These are phyloP conservation scores for Drosophila eugracilis DNA, from an alignment of 1,140 invertebrate species.

Conservation along the genomic window DNA sequence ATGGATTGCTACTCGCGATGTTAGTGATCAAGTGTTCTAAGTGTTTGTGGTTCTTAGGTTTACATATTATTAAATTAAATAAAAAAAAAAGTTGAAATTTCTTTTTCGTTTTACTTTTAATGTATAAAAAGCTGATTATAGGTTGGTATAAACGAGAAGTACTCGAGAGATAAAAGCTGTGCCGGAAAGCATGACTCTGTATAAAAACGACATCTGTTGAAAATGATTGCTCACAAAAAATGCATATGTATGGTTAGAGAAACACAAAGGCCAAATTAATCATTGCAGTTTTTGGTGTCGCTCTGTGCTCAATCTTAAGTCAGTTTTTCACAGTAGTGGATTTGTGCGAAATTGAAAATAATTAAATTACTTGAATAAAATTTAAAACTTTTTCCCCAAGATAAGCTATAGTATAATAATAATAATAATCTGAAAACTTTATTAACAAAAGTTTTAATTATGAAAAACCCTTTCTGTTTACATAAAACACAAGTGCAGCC, in stretches of 20 bases:
- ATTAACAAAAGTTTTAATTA: too few species aligned
- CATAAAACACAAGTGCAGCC: neutral
- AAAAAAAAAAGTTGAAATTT: neutral
- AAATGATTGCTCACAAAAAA: slow-evolving; percentile 8
- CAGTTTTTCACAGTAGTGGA: neutral
- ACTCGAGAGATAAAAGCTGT: slow-evolving; percentile 15
- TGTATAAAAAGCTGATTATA: neutral
- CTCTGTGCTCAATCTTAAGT: neutral
- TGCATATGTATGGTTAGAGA: neutral
- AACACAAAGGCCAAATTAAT: too few species aligned
- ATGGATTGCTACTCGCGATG: too few species aligned
- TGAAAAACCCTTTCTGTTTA: neutral
- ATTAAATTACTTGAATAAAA: too few species aligned
- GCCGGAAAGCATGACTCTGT: slow-evolving; percentile 20
- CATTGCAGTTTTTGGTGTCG: too few species aligned
- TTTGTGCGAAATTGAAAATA: too few species aligned
- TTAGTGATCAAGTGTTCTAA: neutral
- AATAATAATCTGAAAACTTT: too few species aligned
- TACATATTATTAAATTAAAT: neutral
- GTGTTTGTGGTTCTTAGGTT: neutral
- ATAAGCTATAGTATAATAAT: too few species aligned
- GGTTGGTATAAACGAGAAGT: too few species aligned
- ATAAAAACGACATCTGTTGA: slow-evolving; percentile 4
- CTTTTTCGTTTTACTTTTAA: neutral
- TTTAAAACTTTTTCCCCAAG: too few species aligned